Percentiles rank a stretch among this genome's conserved stretches.
These are phyloP conservation scores for Agelas oroides DNA, from an alignment of 37 sponge, comb jelly and placozoan species.

Conservation along the genomic window DNA sequence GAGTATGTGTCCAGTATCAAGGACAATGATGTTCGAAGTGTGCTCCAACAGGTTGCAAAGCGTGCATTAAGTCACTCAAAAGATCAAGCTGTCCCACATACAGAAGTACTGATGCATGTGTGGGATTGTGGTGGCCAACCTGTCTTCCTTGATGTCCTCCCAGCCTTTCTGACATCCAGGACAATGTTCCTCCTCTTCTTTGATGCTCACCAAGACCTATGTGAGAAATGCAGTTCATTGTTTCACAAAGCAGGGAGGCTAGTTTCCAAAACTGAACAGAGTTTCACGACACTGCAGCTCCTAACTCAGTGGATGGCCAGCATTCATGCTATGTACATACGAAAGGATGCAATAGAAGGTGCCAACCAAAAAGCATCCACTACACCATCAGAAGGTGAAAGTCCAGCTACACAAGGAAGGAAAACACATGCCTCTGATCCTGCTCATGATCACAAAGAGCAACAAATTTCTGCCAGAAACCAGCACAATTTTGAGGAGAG, in stretches of 20 bases:
- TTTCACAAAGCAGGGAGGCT: no score
- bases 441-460: not conserved
- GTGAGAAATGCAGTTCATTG: not conserved
- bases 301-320: conserved; percentile 44
- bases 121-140: conserved; percentile 81
- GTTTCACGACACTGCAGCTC: conserved; percentile 20
- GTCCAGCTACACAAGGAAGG: no score
- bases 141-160: no score
- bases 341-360: no score
- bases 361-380: no score
- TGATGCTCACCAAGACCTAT: conserved; percentile 40
- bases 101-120: conserved; percentile 29
- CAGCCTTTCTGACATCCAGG: conserved; percentile 47
- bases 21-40: not conserved
- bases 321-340: no score
- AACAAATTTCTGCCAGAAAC: no score
- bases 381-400: no score
- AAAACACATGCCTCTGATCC: no score
- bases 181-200: conserved; percentile 57
- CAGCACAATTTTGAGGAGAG: no score
- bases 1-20: no score
- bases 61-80: not conserved
- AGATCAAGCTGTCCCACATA: not conserved
- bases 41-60: not conserved
- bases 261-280: no score